Conservation (phyloP, 2,888 invertebrate genomes). For the Cheilosia soror region DNA sequence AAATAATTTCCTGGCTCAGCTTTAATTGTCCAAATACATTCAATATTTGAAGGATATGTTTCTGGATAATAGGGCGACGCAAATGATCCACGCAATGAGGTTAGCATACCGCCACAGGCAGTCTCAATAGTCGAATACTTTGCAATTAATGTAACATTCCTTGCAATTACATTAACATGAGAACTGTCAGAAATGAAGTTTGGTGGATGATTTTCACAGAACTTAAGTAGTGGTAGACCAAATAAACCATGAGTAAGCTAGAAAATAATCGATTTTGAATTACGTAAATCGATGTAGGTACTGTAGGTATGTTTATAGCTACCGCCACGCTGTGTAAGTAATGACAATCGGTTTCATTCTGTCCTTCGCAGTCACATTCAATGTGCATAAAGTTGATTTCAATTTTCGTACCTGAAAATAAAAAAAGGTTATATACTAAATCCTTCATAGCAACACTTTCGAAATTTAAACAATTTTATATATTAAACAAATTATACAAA, state of each 20-base stretch:
- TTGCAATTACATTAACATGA: conserved; percentile 74
- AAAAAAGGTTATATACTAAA: too few relatives aligned
- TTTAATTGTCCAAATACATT: conserved; percentile 90
- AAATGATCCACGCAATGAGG: conserved; percentile 86
- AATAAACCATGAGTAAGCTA: conserved; percentile 87
- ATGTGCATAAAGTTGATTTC: conserved; percentile 78
- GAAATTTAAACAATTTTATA: too few relatives aligned
- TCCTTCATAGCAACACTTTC: too few relatives aligned
- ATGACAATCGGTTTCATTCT: conserved; percentile 71
- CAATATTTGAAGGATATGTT: conserved; percentile 87
- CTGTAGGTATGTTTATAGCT: neutral
- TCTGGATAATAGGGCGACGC: conserved; percentile 89
- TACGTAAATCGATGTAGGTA: neutral
- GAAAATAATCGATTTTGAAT: conserved; percentile 37
- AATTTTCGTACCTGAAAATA: conserved; percentile 75
- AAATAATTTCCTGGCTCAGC: conserved; percentile 89
- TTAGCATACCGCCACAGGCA: conserved; percentile 90
- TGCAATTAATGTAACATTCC: conserved; percentile 78
- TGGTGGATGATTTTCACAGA: conserved; percentile 85
- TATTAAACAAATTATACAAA: too few relatives aligned
- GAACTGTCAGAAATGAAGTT: conserved; percentile 87
- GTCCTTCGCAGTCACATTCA: conserved; percentile 78
- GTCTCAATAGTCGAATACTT: conserved; percentile 84
- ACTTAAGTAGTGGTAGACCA: conserved; percentile 86
- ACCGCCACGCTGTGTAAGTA: conserved; percentile 77